Evolutionary conservation across 2,797 vertebrate genomes (phyloP).

Genomic region (Tokudaia muenninki): DNA sequence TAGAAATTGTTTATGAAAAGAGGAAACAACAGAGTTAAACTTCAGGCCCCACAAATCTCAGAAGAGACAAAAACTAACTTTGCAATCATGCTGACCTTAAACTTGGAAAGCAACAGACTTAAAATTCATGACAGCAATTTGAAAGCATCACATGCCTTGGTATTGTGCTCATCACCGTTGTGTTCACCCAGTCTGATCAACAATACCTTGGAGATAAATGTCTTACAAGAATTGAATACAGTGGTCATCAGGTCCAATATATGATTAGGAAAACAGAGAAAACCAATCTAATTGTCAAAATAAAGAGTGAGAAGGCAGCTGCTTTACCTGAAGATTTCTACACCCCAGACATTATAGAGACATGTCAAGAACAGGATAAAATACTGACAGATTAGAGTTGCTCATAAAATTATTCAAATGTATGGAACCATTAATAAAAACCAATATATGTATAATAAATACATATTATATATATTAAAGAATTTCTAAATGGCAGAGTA

Average conservation of each 20-base stretch:
- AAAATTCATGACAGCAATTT: constrained; percentile 26
- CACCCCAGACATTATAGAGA: not conserved
- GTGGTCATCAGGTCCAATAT: not conserved
- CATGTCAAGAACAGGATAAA: not conserved
- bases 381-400: constrained; percentile 17
- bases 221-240: constrained; percentile 28
- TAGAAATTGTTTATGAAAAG: constrained; percentile 28
- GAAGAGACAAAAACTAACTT: constrained; percentile 8
- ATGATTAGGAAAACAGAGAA: not conserved
- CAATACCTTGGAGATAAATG: not conserved
- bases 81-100: constrained; percentile 37
- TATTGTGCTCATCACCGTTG: constrained; percentile 21
- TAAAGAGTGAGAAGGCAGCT: constrained; percentile 11
- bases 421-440: constrained; percentile 28
- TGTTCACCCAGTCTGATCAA: constrained; percentile 18
- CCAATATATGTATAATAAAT: not conserved
- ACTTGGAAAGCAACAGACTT: constrained; percentile 18
- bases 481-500: not conserved
- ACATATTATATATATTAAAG: not conserved
- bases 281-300: constrained; percentile 19
- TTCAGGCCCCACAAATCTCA: not conserved
- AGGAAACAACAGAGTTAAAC: constrained; percentile 16
- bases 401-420: constrained; percentile 54
- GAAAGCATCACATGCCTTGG: constrained; percentile 46
- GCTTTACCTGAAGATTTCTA: not conserved